Base-by-base conservation (phyloP, 2,888 invertebrate species). In the Eristalinus aeneus region DNA sequence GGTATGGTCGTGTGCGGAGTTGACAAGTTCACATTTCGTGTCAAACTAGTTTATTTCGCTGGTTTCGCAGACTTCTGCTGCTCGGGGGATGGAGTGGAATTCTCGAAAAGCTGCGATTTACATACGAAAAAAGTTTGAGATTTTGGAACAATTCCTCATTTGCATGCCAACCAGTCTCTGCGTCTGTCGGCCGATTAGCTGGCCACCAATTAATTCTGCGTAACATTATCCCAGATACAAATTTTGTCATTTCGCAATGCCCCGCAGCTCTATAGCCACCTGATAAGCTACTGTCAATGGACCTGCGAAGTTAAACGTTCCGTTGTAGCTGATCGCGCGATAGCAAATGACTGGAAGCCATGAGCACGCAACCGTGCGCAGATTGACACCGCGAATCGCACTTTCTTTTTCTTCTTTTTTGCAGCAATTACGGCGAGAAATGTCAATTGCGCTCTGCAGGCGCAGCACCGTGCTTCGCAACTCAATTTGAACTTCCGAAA, bases 341-440 rank as follows among this genome's bases (percentile, higher is more conserved):
- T 75, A 60, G 23, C 23, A 23, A 36, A 56, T 60, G 67, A 8
- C 46, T 20, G 31, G 32, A 2, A 32, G 46, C 27, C 46, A 46
- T 46, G 16, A 16, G 8, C 46, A 2, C 46, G 46, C 27, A 5
- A 27, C 27, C 27, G 27, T 27, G 27, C 27, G 27, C 27, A 27
- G 27, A 46, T 12, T 39, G n/a, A 12, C 12, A n/a, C 39, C 4
- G 46, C 31, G 22, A 23, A 75, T 56, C 23, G 63, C 54, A 76
- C 76, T 76, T 76, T 76, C 76, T 76, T 76, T n/a, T 76, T 76
- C 32, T 76, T 76, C 27, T 76, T 76, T 23, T 27, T n/a, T 54
- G 9, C 23, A 53, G 27, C 61, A 12, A 53, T 68, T 67, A 75
- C 54, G 22, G 27, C 27, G 46, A 46, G 16, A 68, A 75, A 69